Evolutionary conservation across 2,113 vertebrate genomes (phyloP).

Genomic region (Nipponia nippon): DNA sequence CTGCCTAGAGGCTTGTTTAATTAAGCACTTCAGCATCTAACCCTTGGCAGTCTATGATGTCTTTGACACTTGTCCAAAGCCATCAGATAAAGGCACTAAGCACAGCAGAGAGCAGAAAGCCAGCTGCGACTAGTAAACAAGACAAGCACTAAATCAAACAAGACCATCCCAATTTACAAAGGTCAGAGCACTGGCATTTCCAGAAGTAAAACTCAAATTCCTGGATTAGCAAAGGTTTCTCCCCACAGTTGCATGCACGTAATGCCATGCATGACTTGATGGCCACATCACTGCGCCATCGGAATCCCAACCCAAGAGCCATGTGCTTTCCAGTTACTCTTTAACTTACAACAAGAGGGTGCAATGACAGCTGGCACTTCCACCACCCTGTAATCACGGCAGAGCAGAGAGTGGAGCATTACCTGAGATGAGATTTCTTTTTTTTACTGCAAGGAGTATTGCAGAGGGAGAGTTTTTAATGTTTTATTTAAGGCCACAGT

Average conservation of each 20-base stretch:
- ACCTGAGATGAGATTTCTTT: neutral
- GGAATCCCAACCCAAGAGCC: rapidly evolving
- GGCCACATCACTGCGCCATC: rapidly evolving
- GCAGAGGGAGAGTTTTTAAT: neutral
- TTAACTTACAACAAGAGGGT: too few relatives aligned
- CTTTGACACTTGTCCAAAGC: constrained; percentile 39
- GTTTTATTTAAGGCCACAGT: neutral
- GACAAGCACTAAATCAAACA: neutral
- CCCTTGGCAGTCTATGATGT: neutral
- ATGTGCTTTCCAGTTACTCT: rapidly evolving
- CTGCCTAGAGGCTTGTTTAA: constrained; percentile 17
- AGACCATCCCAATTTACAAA: neutral
- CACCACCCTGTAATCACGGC: rapidly evolving
- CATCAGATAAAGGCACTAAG: neutral
- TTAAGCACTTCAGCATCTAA: constrained; percentile 34
- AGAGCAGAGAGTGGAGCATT: neutral
- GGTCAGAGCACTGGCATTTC: constrained; percentile 5
- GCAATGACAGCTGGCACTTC: rapidly evolving
- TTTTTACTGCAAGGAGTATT: neutral
- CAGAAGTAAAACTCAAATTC: neutral
- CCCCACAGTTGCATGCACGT: rapidly evolving
- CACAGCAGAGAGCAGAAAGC: neutral
- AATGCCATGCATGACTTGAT: rapidly evolving
- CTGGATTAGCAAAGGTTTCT: neutral
- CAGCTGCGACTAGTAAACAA: neutral